Base-by-base conservation (phyloP, 2,888 invertebrate species). In the Drosophila testacea region DNA sequence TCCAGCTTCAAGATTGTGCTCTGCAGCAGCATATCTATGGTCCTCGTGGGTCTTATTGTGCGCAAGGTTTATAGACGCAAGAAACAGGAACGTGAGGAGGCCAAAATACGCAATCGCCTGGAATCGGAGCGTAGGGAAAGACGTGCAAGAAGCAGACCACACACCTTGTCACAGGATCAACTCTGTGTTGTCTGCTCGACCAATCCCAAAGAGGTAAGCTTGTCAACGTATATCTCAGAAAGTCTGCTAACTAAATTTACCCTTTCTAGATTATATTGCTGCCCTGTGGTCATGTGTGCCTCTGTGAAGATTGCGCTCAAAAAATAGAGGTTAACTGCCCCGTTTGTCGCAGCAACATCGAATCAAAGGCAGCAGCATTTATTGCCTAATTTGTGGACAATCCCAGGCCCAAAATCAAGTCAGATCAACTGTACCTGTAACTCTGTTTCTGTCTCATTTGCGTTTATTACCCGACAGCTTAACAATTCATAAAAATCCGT, bases 221-320 rank as follows among this genome's bases (percentile, higher is more conserved):
- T 1, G 0, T 4, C 2, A 0, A 9, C 68, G 36, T 9, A 11
- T 10, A 16, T 13, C 39, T 2, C 3, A 30, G 11, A 7, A 36
- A 7, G 3, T 16, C 6, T 36, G 2, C 7, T 9, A n/a, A 13
- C 27, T 3, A 30, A 30, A 41, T 11, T 1, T 1, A 1, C 2
- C 30, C 6, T n/a, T 27, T 48, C 5, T 93, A 95, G 95, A 95
- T 97, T 42, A 96, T 98, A 81, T 92, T 98, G 59, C 92, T 98
- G 70, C 97, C 97, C 0, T 98, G 98, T 92, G 98, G 98, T 0
- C 98, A 98, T 91, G 96, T 98, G 6, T 97, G 97, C 86, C 93
- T 98, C 32, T 98, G 98, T 90, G 96, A 96, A 91, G 96, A 97
- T 91, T 98, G 98, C 91, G 94, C 95, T 1, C 95, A 95, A 73